These are phyloP conservation scores for Picus viridis DNA, from an alignment of 2,797 vertebrate genomes.

Conservation along the genomic window DNA sequence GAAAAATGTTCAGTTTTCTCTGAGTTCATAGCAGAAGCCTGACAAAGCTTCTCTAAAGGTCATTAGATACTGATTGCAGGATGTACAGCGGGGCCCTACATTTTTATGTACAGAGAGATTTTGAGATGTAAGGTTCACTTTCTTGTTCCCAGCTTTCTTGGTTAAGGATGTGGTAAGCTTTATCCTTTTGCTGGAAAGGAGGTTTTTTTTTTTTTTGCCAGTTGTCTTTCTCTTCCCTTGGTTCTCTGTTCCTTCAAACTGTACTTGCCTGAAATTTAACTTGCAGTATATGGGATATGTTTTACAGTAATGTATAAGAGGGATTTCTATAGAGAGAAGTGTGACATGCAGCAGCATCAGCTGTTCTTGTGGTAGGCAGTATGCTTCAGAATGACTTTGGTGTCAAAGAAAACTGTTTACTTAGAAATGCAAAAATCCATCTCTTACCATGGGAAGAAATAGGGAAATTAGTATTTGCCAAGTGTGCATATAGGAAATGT, in stretches of 20 bases:
- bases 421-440: neutral
- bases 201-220: neutral
- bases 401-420: neutral
- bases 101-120: neutral
- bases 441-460: neutral
- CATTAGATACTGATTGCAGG: neutral
- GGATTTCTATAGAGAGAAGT: neutral
- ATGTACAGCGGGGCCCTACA: neutral
- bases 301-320: neutral
- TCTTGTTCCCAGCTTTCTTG: neutral
- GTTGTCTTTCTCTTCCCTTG: neutral
- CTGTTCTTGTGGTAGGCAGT: neutral
- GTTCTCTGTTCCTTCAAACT: neutral
- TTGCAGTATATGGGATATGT: neutral
- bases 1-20: neutral
- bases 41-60: neutral
- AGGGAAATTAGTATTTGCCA: constrained; percentile 19
- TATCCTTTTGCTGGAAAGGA: neutral
- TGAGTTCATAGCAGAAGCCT: neutral
- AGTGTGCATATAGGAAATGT: neutral
- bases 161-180: neutral
- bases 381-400: neutral
- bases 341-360: neutral
- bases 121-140: neutral
- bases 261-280: neutral